A percentile compares a stretch with the other conserved stretches of the same genome.
Conservation (phyloP, 2,113 vertebrate genomes). For the Pimephales promelas region DNA sequence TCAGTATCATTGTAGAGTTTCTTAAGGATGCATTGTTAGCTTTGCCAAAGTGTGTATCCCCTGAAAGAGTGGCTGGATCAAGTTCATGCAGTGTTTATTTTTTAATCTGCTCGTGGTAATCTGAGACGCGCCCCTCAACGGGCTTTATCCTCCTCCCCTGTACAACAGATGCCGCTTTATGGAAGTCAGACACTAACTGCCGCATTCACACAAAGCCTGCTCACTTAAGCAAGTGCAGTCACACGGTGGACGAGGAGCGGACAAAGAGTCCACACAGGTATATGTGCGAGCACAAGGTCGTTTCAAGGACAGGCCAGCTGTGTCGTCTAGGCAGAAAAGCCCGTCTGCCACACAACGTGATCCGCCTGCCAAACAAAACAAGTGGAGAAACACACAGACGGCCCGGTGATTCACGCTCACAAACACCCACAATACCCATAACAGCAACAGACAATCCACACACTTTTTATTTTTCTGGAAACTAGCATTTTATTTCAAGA, state of each 20-base stretch:
- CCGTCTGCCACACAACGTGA: conserved; percentile 57
- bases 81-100: conserved; percentile 45
- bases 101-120: conserved; percentile 47
- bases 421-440: conserved; percentile 56
- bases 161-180: conserved; percentile 34
- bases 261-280: conserved; percentile 8
- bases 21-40: conserved; percentile 29
- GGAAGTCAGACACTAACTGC: conserved; percentile 36
- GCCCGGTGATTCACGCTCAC: conserved; percentile 60
- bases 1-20: conserved; percentile 28
- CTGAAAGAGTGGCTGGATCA: conserved; percentile 32
- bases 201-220: conserved; percentile 28
- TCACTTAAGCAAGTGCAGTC: conserved; percentile 5
- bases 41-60: conserved; percentile 27
- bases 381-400: conserved; percentile 48
- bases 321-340: conserved; percentile 55
- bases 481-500: background rate
- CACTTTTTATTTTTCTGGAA: background rate
- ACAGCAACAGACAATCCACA: background rate
- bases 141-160: conserved; percentile 35
- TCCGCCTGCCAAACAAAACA: conserved; percentile 39
- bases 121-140: background rate
- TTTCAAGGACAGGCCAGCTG: conserved; percentile 60
- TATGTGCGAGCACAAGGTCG: conserved; percentile 37
- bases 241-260: conserved; percentile 11